A percentile compares a stretch with the other conserved stretches of the same genome.
phyloP scores from a whole-genome alignment of 2,797 vertebrate genomes.

The Echeneis naucrates region DNA sequence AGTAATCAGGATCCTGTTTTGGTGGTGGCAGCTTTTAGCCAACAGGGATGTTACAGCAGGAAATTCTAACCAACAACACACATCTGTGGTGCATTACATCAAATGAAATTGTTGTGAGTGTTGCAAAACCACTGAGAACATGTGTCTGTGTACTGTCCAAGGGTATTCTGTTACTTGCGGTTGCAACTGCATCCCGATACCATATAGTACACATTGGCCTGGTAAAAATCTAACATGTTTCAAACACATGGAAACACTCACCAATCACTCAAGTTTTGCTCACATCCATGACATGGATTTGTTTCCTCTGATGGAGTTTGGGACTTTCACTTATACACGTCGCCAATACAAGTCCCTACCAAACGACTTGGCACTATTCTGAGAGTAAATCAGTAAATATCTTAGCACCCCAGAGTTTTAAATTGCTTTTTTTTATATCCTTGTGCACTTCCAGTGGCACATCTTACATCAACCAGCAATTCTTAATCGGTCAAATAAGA shows the following conservation, averaged over 20 bases:
- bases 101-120: conserved; percentile 8
- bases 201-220: conserved; percentile 23
- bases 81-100: neutral
- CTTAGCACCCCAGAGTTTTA: no score
- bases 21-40: conserved; percentile 6
- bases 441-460: no score
- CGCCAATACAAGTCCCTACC: no score
- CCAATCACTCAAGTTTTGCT: conserved; percentile 11
- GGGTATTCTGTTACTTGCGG: conserved; percentile 6
- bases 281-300: conserved; percentile 1
- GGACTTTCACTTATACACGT: no score
- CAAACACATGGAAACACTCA: conserved; percentile 5
- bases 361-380: no score
- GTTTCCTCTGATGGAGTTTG: conserved; percentile 8
- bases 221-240: conserved; percentile 30
- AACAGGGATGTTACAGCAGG: neutral
- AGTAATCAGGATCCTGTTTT: neutral
- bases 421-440: no score
- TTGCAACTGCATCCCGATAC: conserved; percentile 30
- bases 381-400: no score
- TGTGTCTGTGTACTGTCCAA: conserved; percentile 11
- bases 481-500: no score
- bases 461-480: no score
- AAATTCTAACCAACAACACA: conserved; percentile 14
- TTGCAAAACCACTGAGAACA: conserved; percentile 3